Evolutionary conservation across 2,797 vertebrate genomes (phyloP), one percentile per base, ranked within the genome.

Genomic region (Psittacula derbiana): DNA sequence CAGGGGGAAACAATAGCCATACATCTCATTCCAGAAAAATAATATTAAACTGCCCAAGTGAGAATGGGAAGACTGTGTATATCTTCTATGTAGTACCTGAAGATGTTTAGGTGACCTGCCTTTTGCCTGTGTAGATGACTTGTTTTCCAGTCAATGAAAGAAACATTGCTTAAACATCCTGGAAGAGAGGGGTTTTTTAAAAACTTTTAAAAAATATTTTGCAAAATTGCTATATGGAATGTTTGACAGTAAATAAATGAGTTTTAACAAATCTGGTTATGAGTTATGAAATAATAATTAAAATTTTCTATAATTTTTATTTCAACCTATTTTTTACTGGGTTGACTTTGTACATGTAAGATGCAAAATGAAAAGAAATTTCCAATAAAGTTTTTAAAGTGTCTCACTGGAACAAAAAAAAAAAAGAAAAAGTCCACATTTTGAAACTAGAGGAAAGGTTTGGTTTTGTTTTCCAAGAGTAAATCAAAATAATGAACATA

Each of bases 331-430:
- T 70, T 74, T 81, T 90, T 50, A 6, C 30, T 65, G 30, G 11
- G 1, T 66, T 94, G 67, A 46, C 27, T 41, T 47, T 23, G 7
- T 49, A 23, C 18, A 7, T 50, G 7, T 33, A 36, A 47, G 20
- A 50, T 61, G 8, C 33, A 8, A 80, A 46, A 9, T 19, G 73
- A 75, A 31, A 61, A 76, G 15, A 7, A 44, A 49, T 60, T 33
- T 31, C 55, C 47, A 60, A 81, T 23, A 20, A 65, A 30, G 16
- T 16, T 72, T 86, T 91, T 30, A 3, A 46, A 70, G 43, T 50
- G 4, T 43, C 60, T 91, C 7, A 15, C 11, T 0, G 0, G 30
- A 76, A 40, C 11, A 6, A 40, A n/a, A 52, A 69, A 16, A 33
- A 47, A 40, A 27, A 11, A 36, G 36, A 36, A 36, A 8, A 36